Evolutionary conservation across 2,113 vertebrate genomes (phyloP).

Genomic region (Ailuropoda melanoleuca): DNA sequence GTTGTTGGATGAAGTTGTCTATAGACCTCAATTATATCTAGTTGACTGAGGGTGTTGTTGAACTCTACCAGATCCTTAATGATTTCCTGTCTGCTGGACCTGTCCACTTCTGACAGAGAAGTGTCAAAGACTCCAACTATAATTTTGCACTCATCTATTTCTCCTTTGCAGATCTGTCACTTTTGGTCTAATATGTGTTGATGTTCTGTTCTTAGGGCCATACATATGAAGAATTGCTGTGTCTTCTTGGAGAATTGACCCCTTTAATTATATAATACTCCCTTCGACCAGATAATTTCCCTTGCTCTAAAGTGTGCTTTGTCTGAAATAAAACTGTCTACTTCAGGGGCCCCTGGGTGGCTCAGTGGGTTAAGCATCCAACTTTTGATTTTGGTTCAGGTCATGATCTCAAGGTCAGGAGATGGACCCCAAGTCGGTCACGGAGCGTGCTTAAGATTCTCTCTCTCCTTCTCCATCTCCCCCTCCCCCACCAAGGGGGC

Average conservation of each 20-base stretch:
- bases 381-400: neutral
- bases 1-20: neutral
- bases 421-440: neutral
- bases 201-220: neutral
- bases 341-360: neutral
- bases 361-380: neutral
- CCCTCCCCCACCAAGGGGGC: accelerated
- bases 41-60: neutral
- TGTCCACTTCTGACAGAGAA: neutral
- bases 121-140: neutral
- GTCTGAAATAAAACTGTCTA: neutral
- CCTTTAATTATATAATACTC: neutral
- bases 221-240: neutral
- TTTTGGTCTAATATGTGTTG: neutral
- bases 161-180: neutral
- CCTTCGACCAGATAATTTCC: neutral
- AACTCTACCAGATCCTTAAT: neutral
- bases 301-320: neutral
- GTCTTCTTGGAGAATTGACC: neutral
- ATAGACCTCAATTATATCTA: neutral
- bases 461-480: neutral
- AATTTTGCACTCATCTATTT: neutral
- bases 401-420: neutral
- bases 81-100: neutral
- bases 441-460: neutral